phyloP scores from a whole-genome alignment of 2,113 vertebrate species.

The Oreocharis arfaki region DNA sequence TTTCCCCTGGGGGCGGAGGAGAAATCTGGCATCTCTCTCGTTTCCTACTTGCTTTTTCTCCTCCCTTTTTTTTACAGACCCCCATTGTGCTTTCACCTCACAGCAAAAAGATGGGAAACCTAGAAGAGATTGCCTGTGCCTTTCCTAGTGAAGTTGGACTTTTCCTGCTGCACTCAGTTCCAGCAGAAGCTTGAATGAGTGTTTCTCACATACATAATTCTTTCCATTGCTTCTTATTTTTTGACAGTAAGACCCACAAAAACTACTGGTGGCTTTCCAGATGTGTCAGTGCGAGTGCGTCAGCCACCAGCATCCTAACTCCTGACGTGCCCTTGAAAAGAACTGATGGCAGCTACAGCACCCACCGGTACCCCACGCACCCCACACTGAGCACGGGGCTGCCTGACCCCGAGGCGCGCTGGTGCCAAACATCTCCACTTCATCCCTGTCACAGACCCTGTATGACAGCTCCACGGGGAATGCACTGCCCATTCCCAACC shows the following conservation, averaged over 20 bases:
- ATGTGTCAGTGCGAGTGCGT: rapidly evolving
- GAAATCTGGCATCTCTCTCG: neutral
- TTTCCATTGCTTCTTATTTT: neutral
- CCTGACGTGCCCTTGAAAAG: neutral
- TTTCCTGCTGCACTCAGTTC: neutral
- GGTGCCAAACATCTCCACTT: neutral
- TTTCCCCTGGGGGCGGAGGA: neutral
- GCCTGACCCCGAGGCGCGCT: rapidly evolving
- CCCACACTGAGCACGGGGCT: rapidly evolving
- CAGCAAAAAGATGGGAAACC: neutral
- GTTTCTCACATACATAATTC: neutral
- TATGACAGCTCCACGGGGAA: neutral
- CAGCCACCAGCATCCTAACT: neutral
- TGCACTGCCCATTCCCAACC: neutral
- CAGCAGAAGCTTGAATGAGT: neutral
- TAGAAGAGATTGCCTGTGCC: neutral
- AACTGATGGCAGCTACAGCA: neutral
- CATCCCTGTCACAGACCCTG: neutral
- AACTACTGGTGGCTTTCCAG: neutral
- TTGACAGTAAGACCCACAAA: neutral
- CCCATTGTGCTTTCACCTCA: neutral
- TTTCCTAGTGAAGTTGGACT: neutral
- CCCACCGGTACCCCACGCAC: rapidly evolving
- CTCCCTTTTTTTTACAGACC: neutral
- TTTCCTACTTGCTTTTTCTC: neutral